Evolutionary conservation across 2,113 vertebrate species (phyloP).

Genomic region (Pavo muticus): DNA sequence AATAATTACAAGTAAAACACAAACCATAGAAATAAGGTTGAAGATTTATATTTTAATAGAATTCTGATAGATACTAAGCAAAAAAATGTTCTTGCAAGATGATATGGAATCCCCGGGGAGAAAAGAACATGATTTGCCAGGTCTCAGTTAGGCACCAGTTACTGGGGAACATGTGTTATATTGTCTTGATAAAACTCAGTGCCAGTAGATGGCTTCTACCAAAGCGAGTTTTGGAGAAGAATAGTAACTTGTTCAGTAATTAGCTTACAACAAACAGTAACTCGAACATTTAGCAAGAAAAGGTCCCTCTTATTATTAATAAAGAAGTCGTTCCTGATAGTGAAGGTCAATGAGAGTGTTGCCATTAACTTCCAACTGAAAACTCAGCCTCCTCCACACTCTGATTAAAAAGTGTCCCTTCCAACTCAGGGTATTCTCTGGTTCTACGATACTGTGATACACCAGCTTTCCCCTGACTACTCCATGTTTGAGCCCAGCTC

Average conservation of each 20-base stretch:
- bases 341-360: background rate
- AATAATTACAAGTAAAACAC: background rate
- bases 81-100: background rate
- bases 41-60: background rate
- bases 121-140: background rate
- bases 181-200: background rate
- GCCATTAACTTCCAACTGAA: background rate
- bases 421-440: too few relatives aligned
- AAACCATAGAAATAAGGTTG: background rate
- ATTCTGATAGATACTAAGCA: background rate
- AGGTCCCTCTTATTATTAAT: background rate
- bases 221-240: background rate
- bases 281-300: background rate
- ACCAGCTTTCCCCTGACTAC: background rate
- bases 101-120: background rate
- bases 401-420: background rate
- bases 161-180: background rate
- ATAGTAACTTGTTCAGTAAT: background rate
- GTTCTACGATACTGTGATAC: background rate
- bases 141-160: background rate
- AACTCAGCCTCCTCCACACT: background rate
- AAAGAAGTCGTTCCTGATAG: background rate
- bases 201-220: background rate
- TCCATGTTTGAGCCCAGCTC: background rate
- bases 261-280: background rate